Evolutionary conservation across 2,113 vertebrate species (phyloP), one percentile per base, ranked within the genome.

Genomic region (Hystrix brachyura): DNA sequence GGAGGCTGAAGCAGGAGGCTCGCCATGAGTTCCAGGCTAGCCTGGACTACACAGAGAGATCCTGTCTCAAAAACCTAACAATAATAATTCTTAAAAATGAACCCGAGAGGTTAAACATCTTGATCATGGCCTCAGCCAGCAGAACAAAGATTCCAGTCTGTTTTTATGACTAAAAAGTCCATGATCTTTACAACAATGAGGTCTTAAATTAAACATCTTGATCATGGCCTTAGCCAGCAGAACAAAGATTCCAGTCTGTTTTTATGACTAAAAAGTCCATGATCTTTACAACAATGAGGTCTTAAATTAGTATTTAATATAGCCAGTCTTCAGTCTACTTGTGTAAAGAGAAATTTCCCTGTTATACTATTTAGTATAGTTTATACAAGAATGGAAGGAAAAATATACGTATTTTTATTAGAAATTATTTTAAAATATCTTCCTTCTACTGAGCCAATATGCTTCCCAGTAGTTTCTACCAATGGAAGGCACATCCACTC

Each of bases 111-210:
- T 81, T 76, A 76, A 38, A 55, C 9, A 84, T 53, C 29, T 86
- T 23, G 17, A 12, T 25, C 87, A 79, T 15, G 51, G n/a, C 76
- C 85, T 43, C 0, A 57, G 57, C 2, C 57, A 46, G n/a, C 14
- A 83, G 43, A 82, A 88, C 59, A 72, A 87, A 90, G 14, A 84
- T n/a, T 57, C 59, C 94, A 86, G 46, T 32, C 21, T 38, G 46
- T 93, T 91, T 95, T 93, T 53, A 74, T 69, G 18, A 86, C 53
- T 86, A 55, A 82, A 82, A 72, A 65, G 43, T 51, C 11, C n/a
- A 92, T 65, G 43, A n/a, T 65, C 67, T 72, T 86, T 29, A 43
- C 46, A 95, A 82, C 12, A 64, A 34, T 25, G 3, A 82, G 14
- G n/a, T 19, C 19, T 88, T 51, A 87, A 78, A 29, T 25, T n/a